Percentiles rank a stretch among this genome's conserved stretches.
Evolutionary conservation across 2,113 vertebrate genomes (phyloP).

Genomic region (Numida meleagris): DNA sequence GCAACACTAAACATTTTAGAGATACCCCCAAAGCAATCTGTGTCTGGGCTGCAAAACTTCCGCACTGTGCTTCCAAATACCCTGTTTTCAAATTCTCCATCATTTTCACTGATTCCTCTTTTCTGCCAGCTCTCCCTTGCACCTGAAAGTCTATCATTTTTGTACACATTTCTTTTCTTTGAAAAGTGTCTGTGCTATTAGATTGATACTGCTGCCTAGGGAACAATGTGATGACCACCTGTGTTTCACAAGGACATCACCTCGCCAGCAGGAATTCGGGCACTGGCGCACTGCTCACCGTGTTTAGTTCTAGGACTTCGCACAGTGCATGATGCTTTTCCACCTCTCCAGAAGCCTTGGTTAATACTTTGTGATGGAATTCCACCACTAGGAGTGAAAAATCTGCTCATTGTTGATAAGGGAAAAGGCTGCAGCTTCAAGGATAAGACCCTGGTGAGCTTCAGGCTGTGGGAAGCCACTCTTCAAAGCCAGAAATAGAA

Average conservation of each 20-base stretch:
- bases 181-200: not conserved
- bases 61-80: rapidly evolving
- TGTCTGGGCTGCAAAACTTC: not conserved
- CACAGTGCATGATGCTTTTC: not conserved
- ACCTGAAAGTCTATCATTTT: not conserved
- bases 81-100: not conserved
- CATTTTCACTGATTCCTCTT: not conserved
- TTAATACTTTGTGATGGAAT: not conserved
- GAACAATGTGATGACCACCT: not conserved
- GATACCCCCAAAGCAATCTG: not conserved
- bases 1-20: not conserved
- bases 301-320: not conserved
- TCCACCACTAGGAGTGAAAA: not conserved
- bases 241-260: not conserved
- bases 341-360: not conserved
- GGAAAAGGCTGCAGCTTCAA: not conserved
- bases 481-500: not conserved
- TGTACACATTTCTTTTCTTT: not conserved
- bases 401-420: not conserved
- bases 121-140: not conserved
- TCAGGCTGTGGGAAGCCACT: not conserved
- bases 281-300: not conserved
- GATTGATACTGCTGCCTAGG: not conserved
- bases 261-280: not conserved
- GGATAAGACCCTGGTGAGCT: not conserved